Evolutionary conservation across 2,797 vertebrate species (phyloP).

Genomic region (Pseudochaenichthys georgianus): DNA sequence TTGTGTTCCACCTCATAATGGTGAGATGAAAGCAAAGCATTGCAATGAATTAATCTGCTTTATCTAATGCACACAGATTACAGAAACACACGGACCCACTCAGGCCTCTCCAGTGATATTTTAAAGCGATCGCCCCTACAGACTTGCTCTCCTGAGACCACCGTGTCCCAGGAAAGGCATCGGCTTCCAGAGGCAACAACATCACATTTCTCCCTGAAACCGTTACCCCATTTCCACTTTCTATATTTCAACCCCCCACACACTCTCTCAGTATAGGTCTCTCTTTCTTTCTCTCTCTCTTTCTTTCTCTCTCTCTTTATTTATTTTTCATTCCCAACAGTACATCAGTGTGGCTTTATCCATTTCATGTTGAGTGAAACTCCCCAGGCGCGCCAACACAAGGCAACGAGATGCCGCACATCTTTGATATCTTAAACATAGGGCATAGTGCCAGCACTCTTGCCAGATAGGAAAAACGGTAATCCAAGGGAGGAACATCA

Average conservation of each 20-base stretch:
- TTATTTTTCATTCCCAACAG: constrained; percentile 42
- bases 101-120: constrained; percentile 72
- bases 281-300: neutral
- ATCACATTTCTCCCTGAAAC: constrained; percentile 68
- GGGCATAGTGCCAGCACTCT: constrained; percentile 82
- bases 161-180: constrained; percentile 63
- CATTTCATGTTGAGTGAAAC: constrained; percentile 85
- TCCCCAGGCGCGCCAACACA: constrained; percentile 80
- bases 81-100: constrained; percentile 61
- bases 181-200: constrained; percentile 56
- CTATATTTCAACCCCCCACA: constrained; percentile 65
- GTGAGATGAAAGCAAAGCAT: constrained; percentile 48
- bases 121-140: constrained; percentile 69
- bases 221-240: constrained; percentile 75
- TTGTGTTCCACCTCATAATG: constrained; percentile 63
- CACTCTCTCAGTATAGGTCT: constrained; percentile 10
- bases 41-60: constrained; percentile 66
- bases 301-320: neutral
- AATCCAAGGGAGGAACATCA: constrained; percentile 84
- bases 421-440: constrained; percentile 89
- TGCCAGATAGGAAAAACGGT: constrained; percentile 80
- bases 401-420: constrained; percentile 81
- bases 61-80: constrained; percentile 75
- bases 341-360: constrained; percentile 81
- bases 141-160: constrained; percentile 74